Conservation (phyloP, 2,113 vertebrate species). For the Oxygymnocypris stewartii region DNA sequence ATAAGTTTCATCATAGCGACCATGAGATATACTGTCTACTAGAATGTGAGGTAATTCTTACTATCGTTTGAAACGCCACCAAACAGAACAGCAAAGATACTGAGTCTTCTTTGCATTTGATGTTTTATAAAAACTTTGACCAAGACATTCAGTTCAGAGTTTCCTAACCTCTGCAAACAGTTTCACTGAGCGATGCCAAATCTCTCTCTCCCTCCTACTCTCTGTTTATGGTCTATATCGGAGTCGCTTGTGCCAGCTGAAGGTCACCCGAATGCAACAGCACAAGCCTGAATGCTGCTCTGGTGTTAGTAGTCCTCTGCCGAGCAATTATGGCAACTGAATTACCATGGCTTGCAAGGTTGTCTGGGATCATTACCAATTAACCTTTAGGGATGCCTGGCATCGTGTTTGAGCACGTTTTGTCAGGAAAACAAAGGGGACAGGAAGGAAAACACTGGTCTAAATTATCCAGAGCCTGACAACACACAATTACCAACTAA, state of each 20-base stretch:
- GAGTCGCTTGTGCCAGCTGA: constrained; percentile 22
- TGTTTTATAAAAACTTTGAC: not conserved
- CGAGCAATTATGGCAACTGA: constrained; percentile 44
- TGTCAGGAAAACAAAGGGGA: constrained; percentile 48
- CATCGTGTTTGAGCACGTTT: constrained; percentile 49
- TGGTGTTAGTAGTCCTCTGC: constrained; percentile 37
- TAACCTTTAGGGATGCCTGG: constrained; percentile 65
- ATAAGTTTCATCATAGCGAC: too few species aligned
- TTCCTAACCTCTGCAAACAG: not conserved
- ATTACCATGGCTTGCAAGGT: constrained; percentile 36
- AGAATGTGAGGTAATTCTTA: not conserved
- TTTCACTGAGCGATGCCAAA: not conserved
- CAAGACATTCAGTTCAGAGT: constrained; percentile 1
- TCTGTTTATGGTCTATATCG: constrained; percentile 6
- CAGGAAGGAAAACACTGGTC: constrained; percentile 43
- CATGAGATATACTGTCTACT: not conserved
- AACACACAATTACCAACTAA: constrained; percentile 41
- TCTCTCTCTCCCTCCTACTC: not conserved
- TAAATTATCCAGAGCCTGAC: constrained; percentile 27
- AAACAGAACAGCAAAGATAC: too few species aligned
- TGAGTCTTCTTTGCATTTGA: not conserved
- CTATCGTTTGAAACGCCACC: too few species aligned
- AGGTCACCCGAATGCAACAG: constrained; percentile 16
- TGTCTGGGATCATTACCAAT: constrained; percentile 55
- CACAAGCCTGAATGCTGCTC: constrained; percentile 20